A percentile compares a stretch with the other conserved stretches of the same genome.
Evolutionary conservation across 2,888 invertebrate genomes (phyloP).

Genomic region (Xanthia icteritia): DNA sequence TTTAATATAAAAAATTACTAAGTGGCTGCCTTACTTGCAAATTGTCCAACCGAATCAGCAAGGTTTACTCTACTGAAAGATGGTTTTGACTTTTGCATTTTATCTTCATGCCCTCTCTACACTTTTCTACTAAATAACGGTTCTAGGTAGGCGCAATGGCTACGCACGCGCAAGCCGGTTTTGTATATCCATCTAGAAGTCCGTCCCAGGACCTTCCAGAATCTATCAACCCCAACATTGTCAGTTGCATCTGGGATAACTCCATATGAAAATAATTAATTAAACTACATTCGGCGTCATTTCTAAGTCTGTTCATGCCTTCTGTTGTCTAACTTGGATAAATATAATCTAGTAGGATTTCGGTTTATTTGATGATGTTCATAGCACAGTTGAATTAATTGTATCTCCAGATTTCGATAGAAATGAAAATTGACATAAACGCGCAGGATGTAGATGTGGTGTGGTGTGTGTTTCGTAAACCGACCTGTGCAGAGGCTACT

Average conservation of each 20-base stretch:
- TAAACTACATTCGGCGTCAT: background rate
- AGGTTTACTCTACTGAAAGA: background rate
- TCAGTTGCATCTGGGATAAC: background rate
- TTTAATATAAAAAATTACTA: no score
- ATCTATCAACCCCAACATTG: no score
- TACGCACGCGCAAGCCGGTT: background rate
- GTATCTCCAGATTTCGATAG: background rate
- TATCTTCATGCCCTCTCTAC: no score
- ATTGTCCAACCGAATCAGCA: background rate
- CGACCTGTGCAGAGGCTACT: background rate
- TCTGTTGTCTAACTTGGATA: background rate
- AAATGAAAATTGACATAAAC: background rate
- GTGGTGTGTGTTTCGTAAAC: background rate
- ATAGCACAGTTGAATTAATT: background rate
- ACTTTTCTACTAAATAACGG: background rate
- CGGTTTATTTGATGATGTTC: background rate
- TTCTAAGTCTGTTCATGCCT: background rate
- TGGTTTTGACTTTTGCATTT: background rate
- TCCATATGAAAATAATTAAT: background rate
- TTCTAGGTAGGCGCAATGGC: background rate
- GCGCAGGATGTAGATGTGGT: background rate
- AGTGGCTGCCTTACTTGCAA: background rate
- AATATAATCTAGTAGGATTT: background rate
- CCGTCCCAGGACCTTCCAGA: background rate
- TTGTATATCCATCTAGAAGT: background rate